Evolutionary conservation across 2,113 vertebrate species (phyloP).

Genomic region (Azemiops feae): DNA sequence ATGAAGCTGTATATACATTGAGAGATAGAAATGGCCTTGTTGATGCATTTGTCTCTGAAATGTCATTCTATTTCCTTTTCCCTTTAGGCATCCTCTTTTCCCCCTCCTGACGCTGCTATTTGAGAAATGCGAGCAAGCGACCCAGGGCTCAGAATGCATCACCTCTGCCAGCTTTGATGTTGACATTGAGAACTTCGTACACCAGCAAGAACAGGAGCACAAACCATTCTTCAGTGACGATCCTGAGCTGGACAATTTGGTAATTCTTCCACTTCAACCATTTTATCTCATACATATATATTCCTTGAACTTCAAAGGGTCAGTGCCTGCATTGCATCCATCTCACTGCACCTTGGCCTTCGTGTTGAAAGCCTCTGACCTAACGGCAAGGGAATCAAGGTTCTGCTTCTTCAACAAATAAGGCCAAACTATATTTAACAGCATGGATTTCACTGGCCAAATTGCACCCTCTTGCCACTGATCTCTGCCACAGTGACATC

Average conservation of each 20-base stretch:
- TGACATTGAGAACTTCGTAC: constrained; percentile 98
- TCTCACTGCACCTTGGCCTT: background rate
- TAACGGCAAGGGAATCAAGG: background rate
- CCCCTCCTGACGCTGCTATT: constrained; percentile 94
- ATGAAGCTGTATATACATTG: background rate
- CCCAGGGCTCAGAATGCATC: constrained; percentile 98
- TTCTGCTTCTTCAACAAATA: background rate
- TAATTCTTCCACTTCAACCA: constrained; percentile 61
- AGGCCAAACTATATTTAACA: background rate
- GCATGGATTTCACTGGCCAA: background rate
- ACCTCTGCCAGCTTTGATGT: constrained; percentile 98
- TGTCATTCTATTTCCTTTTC: constrained; percentile 16
- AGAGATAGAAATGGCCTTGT: background rate
- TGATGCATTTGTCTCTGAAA: background rate
- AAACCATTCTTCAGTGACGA: constrained; percentile 99
- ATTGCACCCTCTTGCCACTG: background rate
- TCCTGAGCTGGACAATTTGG: constrained; percentile 97
- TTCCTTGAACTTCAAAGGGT: background rate
- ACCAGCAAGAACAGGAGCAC: constrained; percentile 97
- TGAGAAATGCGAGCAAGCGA: constrained; percentile 98
- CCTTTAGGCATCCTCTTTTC: constrained; percentile 90
- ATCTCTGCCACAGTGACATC: background rate
- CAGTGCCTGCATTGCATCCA: background rate
- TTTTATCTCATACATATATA: background rate
- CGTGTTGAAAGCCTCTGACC: background rate